Evolutionary conservation across 1,140 invertebrate species (phyloP), one percentile per base, ranked within the genome.

Genomic region (Galleria mellonella): DNA sequence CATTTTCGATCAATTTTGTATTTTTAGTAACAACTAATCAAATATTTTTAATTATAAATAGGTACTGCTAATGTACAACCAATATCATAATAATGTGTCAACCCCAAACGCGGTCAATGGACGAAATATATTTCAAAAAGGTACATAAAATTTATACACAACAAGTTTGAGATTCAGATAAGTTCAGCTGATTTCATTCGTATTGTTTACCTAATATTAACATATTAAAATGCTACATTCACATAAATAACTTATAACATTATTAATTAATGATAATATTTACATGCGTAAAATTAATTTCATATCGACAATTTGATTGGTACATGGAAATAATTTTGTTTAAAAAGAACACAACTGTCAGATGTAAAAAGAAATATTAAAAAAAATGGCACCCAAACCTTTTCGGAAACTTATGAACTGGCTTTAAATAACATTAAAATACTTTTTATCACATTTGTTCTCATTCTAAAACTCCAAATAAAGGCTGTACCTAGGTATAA

Each of bases 21-120:
- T 83, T 83, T 84, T 85, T 68, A 81, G 72, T 85, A 85, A 85
- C 82, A 82, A 79, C 73, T 85, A 85, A 82, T 79, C 75, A 85
- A 78, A 78, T n/a, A n/a, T 70, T 79, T 82, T 77, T 69, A 81
- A 74, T 81, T 75, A 82, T 78, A 81, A 77, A 84, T 77, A 84
- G 62, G 62, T 75, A 78, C 62, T 67, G 65, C 62, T 76, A 72
- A 76, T 72, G 63, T 76, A 82, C 69, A 75, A 76, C 63, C 68
- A 72, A 71, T 70, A 70, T 60, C 57, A 65, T 62, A 64, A 72
- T 55, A 55, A 73, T 67, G 62, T 55, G 69, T 77, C 72, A 74
- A 72, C 65, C 68, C 42, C 65, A 48, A 65, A 69, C 61, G 48
- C 42, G 66, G 66, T 77, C 68, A 71, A 62, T 77, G 71, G 74